These are phyloP conservation scores for Eupeodes corollae DNA, from an alignment of 1,140 invertebrate species.

Conservation along the genomic window DNA sequence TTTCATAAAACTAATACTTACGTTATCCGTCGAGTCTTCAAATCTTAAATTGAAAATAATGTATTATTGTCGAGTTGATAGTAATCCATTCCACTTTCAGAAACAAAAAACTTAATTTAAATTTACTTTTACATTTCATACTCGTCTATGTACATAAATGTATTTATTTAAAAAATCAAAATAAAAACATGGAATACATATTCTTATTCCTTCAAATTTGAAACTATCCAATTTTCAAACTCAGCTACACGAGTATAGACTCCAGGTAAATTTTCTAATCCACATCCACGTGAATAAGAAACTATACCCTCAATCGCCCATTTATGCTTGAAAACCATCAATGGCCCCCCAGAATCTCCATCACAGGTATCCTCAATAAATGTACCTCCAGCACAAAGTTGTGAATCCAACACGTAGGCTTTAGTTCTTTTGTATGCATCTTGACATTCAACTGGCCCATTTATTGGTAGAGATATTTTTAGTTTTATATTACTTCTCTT, in stretches of 20 bases:
- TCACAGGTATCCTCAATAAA: constrained; percentile 49
- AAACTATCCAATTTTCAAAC: constrained; percentile 54
- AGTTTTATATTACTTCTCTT: constrained; percentile 40
- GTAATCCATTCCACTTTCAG: no score
- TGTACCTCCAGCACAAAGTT: constrained; percentile 49
- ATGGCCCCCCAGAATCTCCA: constrained; percentile 56
- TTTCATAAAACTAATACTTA: no score
- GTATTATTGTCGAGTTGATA: no score
- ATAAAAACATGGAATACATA: no score
- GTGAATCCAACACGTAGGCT: constrained; percentile 12
- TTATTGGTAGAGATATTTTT: constrained; percentile 41
- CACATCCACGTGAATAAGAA: constrained; percentile 60
- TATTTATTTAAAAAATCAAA: no score
- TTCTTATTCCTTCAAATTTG: background rate
- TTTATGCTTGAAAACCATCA: background rate
- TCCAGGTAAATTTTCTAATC: constrained; percentile 53
- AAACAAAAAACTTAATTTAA: no score
- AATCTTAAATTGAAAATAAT: no score
- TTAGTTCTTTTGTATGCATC: constrained; percentile 29
- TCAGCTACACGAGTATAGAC: constrained; percentile 54
- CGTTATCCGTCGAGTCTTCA: no score
- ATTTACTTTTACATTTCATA: no score
- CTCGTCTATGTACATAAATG: no score
- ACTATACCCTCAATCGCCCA: constrained; percentile 26
- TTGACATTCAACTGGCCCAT: constrained; percentile 34